A percentile compares a stretch with the other conserved stretches of the same genome.
phyloP scores from a whole-genome alignment of 2,113 vertebrate species.

The Petrocephalus zakoni region DNA sequence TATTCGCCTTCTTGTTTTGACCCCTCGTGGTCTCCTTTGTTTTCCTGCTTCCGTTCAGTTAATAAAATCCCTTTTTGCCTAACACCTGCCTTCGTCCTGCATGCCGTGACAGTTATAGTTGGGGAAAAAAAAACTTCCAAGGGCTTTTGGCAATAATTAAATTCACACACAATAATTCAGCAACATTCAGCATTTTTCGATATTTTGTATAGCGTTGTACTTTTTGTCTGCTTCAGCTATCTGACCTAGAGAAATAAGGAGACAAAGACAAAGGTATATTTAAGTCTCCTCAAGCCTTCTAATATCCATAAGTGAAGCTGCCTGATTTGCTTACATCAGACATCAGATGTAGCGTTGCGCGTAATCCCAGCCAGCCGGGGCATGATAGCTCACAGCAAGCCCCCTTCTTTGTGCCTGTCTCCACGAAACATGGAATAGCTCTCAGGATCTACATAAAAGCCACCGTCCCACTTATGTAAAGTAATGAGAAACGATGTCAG shows the following conservation, averaged over 20 bases:
- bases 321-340: slow-evolving; percentile 62
- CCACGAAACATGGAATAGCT: slow-evolving; percentile 76
- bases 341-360: slow-evolving; percentile 49
- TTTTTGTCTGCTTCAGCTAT: background rate
- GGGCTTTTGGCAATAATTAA: background rate
- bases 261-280: background rate
- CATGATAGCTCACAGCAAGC: slow-evolving; percentile 57
- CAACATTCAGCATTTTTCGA: background rate
- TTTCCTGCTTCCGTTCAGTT: too few species aligned
- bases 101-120: background rate
- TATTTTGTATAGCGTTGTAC: background rate
- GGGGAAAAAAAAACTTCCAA: background rate
- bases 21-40: too few species aligned
- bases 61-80: too few species aligned
- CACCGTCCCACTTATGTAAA: slow-evolving; percentile 70
- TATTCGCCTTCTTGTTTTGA: too few species aligned
- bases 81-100: too few species aligned
- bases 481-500: slow-evolving; percentile 78
- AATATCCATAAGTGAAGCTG: slow-evolving; percentile 65
- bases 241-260: background rate
- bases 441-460: slow-evolving; percentile 72
- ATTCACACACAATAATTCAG: background rate
- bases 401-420: slow-evolving; percentile 67
- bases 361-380: slow-evolving; percentile 55
- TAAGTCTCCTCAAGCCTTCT: slow-evolving; percentile 41